Evolutionary conservation across 1,140 invertebrate genomes (phyloP).

Genomic region (Hesperophylax magnus): DNA sequence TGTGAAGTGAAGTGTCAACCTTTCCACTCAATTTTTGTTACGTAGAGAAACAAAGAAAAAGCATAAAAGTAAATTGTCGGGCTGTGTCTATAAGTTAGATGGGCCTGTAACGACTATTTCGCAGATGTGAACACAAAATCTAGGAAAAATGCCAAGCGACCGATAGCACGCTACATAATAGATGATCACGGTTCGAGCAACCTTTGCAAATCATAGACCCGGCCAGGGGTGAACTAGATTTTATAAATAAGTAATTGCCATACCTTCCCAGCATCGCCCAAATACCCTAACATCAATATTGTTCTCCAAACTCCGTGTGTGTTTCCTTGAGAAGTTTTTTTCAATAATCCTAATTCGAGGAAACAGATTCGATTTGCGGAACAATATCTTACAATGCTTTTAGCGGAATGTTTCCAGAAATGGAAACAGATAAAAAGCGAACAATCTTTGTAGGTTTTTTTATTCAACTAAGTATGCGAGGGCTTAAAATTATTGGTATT

Average conservation of each 20-base stretch:
- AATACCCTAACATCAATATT: conserved; percentile 19
- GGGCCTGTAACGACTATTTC: not conserved
- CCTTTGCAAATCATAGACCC: not conserved
- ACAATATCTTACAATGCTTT: conserved; percentile 30
- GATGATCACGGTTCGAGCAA: not conserved
- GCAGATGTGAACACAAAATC: conserved; percentile 9
- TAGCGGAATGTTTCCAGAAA: conserved; percentile 16
- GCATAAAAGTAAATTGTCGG: not conserved
- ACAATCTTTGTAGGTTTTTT: not conserved
- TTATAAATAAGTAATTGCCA: conserved; percentile 6
- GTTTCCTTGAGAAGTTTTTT: conserved; percentile 10
- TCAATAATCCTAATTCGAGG: conserved; percentile 36
- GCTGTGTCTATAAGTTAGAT: not conserved
- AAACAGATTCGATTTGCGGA: conserved; percentile 26
- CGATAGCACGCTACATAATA: not conserved
- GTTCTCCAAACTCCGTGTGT: not conserved
- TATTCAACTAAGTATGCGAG: not conserved
- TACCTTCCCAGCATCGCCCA: not conserved
- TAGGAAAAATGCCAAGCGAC: not conserved
- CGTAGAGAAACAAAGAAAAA: not conserved
- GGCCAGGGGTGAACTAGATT: not conserved
- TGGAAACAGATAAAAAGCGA: conserved; percentile 11
- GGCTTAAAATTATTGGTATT: conserved; percentile 9
- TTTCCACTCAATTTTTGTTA: no score
- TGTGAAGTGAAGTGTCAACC: no score